Base-by-base conservation (phyloP, 2,113 vertebrate species). In the Apteryx mantelli region DNA sequence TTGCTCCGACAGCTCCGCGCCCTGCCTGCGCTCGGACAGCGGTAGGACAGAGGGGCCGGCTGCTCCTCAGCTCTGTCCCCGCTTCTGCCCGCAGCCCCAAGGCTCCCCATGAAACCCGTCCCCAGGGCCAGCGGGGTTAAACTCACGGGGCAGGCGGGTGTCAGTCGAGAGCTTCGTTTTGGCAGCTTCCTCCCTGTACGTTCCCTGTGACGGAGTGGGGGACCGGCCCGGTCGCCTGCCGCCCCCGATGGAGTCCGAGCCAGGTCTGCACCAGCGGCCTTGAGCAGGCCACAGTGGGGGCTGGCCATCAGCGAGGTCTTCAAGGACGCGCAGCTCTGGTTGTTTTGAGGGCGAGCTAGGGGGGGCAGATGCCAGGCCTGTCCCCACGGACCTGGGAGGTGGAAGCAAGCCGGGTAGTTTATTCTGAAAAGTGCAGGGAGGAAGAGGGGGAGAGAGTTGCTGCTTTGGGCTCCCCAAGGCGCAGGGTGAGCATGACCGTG, bases 381-480 rank as follows among this genome's bases (percentile, higher is more conserved):
- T 75, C 8, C 28, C 21, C 38, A 16, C 48, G 42, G 25, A 63
- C 52, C 68, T 1, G 5, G 7, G 38, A n/a, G 65, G 19, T 36
- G 18, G 25, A 42, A 69, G 13, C 3, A 3, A 84, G 38, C 30
- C 5, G 1, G 30, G 36, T 7, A 28, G 40, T 69, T 77, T 4
- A 4, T 44, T 69, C 48, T 1, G 4, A 78, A 89, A 53, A 74
- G 11, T 0, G 0, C 26, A 3, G 30, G 7, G 12, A 48, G 6
- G 34, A 28, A 34, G 9, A 26, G 56, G 21, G 25, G 2, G 3
- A 17, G 7, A 15, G 50, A 55, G 44, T 0, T 40, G 66, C 71
- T 60, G 2, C 20, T 46, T 8, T 4, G 46, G 58, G 40, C 12
- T 21, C 17, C 28, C n/a, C 55, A 32, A 61, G 89, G 9, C 34